These are phyloP conservation scores for Ornithoptera alexandrae DNA, from an alignment of 2,888 invertebrate genomes.

Conservation along the genomic window DNA sequence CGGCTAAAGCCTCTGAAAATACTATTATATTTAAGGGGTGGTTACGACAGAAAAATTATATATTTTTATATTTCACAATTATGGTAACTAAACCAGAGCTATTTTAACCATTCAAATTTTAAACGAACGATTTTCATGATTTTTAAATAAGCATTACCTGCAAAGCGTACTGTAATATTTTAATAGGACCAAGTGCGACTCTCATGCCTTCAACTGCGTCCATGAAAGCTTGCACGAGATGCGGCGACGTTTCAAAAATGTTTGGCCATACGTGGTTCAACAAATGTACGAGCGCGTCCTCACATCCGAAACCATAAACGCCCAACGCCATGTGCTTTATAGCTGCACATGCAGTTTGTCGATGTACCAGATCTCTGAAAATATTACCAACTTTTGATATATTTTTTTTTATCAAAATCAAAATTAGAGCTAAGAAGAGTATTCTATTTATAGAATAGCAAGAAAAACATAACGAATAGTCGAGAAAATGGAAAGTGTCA, in stretches of 20 bases:
- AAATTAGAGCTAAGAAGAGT: no score
- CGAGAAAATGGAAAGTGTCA: no score
- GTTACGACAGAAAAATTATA: no score
- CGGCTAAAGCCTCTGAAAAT: no score
- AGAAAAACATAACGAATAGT: no score
- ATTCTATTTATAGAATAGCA: no score
- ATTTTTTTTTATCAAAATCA: neutral
- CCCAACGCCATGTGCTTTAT: conserved; percentile 99
- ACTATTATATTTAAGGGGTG: no score
- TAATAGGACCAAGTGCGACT: conserved; percentile 97
- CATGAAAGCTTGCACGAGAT: conserved; percentile 99
- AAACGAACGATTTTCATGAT: no score
- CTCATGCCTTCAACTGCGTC: conserved; percentile 98
- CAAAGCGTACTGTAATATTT: conserved; percentile 96
- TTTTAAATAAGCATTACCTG: conserved; percentile 82
- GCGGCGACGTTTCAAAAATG: conserved; percentile 99
- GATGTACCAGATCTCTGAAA: conserved; percentile 94
- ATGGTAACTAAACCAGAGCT: no score
- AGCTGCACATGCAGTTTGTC: conserved; percentile 99
- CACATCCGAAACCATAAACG: conserved; percentile 98
- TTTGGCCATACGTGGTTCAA: conserved; percentile 99
- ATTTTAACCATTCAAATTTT: no score
- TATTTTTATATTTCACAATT: no score
- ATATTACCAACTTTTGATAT: conserved; percentile 13
- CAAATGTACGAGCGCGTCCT: conserved; percentile 97